Evolutionary conservation across 2,113 vertebrate species (phyloP), one percentile per base, ranked within the genome.

Genomic region (Xiphorhynchus elegans): DNA sequence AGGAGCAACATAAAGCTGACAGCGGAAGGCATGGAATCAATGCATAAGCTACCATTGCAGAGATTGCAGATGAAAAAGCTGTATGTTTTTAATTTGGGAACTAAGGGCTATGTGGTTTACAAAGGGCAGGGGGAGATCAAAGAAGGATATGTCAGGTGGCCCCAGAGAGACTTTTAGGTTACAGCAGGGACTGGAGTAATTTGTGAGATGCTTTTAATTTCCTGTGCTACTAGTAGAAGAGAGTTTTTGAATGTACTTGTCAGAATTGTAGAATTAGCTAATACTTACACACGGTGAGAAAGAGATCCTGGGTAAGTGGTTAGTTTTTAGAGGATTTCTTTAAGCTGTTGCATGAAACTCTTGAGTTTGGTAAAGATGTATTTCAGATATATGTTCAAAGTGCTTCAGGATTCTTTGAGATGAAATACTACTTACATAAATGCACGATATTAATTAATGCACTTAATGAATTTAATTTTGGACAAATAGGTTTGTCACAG

Each of bases 141-240:
- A 96, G 89, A 24, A 39, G 35, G 16, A 14, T 56, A n/a, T 59
- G 46, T 67, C 91, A 94, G 70, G 70, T 85, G 78, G 35, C 53
- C 67, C 29, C 82, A 93, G 68, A 93, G 64, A 68, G 37, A 73
- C 75, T 86, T 96, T 39, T 67, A 92, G 75, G 49, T 95, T 93
- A 46, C 44, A 79, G 72, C 26, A 75, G n/a, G 33, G 58, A 74
- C 52, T 84, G 75, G 47, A 90, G 37, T 68, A 90, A 94, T 93
- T 87, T 85, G 63, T 78, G 89, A 90, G 84, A 95, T 84, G 58
- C 58, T 92, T 95, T 95, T 86, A 76, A 96, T 96, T 97, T 97
- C 93, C 78, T 84, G 25, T 82, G 44, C 72, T 95, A 88, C 77
- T 62, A 56, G 64, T 52, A 77, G 68, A 66, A 89, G 21, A 66